These are phyloP conservation scores for Drosophila prostipennis DNA, from an alignment of 2,888 invertebrate genomes.

Conservation along the genomic window DNA sequence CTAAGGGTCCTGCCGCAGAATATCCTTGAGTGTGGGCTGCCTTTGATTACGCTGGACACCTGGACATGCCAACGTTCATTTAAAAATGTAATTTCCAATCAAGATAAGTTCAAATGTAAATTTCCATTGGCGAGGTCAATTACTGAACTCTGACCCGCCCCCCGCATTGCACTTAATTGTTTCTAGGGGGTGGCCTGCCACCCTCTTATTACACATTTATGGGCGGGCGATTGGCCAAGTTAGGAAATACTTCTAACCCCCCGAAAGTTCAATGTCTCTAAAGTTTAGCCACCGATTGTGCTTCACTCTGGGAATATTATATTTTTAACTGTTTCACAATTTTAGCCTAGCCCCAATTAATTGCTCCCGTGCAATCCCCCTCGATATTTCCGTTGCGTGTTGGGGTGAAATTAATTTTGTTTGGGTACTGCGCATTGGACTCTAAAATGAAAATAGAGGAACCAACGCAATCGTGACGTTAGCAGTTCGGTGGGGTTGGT, in stretches of 20 bases:
- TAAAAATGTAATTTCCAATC: constrained; percentile 62
- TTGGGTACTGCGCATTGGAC: constrained; percentile 41
- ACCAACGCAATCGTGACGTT: constrained; percentile 33
- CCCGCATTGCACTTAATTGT: constrained; percentile 37
- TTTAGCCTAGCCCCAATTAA: constrained; percentile 22
- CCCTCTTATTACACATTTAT: constrained; percentile 18
- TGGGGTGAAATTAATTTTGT: constrained; percentile 40
- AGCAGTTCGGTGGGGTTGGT: constrained; percentile 14
- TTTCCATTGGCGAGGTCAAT: constrained; percentile 41
- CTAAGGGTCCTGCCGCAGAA: constrained; percentile 7
- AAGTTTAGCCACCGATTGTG: constrained; percentile 31
- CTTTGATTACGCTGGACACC: constrained; percentile 55
- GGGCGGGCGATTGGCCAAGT: constrained; percentile 9
- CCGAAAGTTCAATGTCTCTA: constrained; percentile 40
- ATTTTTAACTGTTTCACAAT: constrained; percentile 37
- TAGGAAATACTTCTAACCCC: constrained; percentile 24
- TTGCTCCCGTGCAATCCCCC: constrained; percentile 3
- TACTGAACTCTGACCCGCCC: constrained; percentile 30
- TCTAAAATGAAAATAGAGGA: constrained; percentile 10
- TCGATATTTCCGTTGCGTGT: constrained; percentile 34
- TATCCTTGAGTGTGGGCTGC: constrained; percentile 28
- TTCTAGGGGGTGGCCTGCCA: constrained; percentile 10
- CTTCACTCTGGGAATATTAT: constrained; percentile 13
- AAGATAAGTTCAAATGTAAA: constrained; percentile 69
- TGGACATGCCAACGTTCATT: constrained; percentile 54